These are phyloP conservation scores for Drosophila picticornis DNA, from an alignment of 2,888 invertebrate species.

Conservation along the genomic window DNA sequence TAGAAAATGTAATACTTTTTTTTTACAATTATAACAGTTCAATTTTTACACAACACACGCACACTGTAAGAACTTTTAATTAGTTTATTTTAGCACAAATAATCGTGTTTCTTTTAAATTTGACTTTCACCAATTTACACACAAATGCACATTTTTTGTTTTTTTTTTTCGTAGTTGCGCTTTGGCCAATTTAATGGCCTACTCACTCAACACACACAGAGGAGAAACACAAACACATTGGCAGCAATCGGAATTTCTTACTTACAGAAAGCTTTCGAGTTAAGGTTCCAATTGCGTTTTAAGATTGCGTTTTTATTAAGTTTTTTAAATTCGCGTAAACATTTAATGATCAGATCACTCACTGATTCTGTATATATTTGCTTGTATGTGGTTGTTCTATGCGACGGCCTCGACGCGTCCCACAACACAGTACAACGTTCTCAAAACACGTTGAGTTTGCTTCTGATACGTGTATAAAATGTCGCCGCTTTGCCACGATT, in stretches of 20 bases:
- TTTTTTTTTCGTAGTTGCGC: slow-evolving; percentile 42
- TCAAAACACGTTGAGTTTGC: slow-evolving; percentile 68
- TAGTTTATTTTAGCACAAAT: slow-evolving; percentile 9
- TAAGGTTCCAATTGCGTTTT: slow-evolving; percentile 63
- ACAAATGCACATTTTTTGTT: slow-evolving; percentile 43
- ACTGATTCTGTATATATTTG: slow-evolving; percentile 16
- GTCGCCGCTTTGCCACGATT: slow-evolving; percentile 68
- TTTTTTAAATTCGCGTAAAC: slow-evolving; percentile 65
- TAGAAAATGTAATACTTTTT: slow-evolving; percentile 7
- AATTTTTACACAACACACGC: slow-evolving; percentile 13
- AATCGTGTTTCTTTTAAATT: slow-evolving; percentile 17
- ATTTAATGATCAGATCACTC: slow-evolving; percentile 30
- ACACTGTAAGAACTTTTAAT: slow-evolving; percentile 10
- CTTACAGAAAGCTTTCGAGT: slow-evolving; percentile 52
- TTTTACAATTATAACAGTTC: slow-evolving; percentile 16
- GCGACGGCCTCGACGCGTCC: slow-evolving; percentile 44
- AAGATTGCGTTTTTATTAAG: slow-evolving; percentile 25
- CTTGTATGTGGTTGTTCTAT: slow-evolving; percentile 7
- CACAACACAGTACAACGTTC: slow-evolving; percentile 50
- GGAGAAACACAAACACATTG: slow-evolving; percentile 37
- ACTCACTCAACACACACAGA: slow-evolving; percentile 33
- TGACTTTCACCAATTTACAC: slow-evolving; percentile 58
- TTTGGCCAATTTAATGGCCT: slow-evolving; percentile 59
- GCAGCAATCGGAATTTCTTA: slow-evolving; percentile 51
- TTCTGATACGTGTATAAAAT: slow-evolving; percentile 60